Evolutionary conservation across 2,797 vertebrate species (phyloP).

Genomic region (Picus viridis): DNA sequence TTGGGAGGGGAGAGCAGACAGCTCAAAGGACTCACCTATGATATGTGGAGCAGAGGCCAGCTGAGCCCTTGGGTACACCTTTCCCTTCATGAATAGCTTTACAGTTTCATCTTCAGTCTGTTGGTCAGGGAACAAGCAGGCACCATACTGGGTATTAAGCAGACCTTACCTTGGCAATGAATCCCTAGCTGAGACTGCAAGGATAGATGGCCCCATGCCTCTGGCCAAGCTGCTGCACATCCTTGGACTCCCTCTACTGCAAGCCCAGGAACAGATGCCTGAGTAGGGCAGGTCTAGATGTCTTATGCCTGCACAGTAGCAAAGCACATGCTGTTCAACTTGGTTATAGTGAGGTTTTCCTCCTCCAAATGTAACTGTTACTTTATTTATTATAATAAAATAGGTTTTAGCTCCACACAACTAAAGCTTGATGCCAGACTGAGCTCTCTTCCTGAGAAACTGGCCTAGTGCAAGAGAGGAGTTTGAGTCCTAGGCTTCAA

Average conservation of each 20-base stretch:
- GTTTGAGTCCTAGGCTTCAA: accelerated
- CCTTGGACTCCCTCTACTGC: neutral
- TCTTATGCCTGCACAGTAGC: neutral
- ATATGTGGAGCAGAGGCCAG: neutral
- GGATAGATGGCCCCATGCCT: neutral
- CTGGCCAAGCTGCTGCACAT: neutral
- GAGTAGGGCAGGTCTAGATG: neutral
- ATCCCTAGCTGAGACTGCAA: neutral
- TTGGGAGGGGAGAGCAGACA: neutral
- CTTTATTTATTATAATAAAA: neutral
- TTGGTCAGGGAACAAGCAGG: neutral
- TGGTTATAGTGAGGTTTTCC: neutral
- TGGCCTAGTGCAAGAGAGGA: neutral
- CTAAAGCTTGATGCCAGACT: neutral
- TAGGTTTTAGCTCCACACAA: neutral
- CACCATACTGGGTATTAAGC: neutral
- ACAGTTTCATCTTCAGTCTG: neutral
- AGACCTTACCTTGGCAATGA: neutral
- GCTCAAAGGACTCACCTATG: neutral
- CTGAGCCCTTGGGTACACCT: neutral
- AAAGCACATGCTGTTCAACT: neutral
- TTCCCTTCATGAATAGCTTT: neutral
- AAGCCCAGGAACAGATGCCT: neutral
- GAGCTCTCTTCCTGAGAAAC: neutral
- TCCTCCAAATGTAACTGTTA: neutral